Evolutionary conservation across 2,888 invertebrate species (phyloP).

Genomic region (Mimumesa dahlbomi): DNA sequence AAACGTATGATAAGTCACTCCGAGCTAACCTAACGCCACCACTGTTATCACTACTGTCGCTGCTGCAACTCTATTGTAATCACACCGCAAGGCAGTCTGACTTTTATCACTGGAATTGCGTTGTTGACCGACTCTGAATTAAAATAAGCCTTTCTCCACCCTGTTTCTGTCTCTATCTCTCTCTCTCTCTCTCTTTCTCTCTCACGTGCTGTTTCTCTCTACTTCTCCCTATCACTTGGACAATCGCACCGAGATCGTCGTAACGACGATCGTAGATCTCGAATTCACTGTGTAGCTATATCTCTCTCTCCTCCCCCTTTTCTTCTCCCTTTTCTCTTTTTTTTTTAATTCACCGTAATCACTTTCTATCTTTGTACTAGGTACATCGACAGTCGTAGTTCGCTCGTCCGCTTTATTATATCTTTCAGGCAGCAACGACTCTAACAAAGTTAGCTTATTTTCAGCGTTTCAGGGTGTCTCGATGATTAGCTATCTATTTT

Average conservation of each 20-base stretch:
- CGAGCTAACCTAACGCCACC: slow-evolving; percentile 14
- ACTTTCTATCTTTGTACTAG: too few relatives aligned
- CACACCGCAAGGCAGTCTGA: slow-evolving; percentile 33
- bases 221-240: too few relatives aligned
- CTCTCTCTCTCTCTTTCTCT: slow-evolving; percentile 1
- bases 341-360: background rate
- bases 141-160: slow-evolving; percentile 10
- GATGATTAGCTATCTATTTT: slow-evolving; percentile 8
- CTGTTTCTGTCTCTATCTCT: too few relatives aligned
- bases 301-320: background rate
- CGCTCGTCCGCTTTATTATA: slow-evolving; percentile 5
- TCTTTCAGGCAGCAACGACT: background rate
- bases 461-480: too few relatives aligned
- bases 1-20: slow-evolving; percentile 26
- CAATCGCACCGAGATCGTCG: too few relatives aligned
- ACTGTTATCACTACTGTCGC: slow-evolving; percentile 5
- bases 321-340: slow-evolving; percentile 3
- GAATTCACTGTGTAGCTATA: background rate
- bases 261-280: too few relatives aligned
- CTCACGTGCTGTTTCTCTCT: too few relatives aligned
- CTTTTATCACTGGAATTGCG: slow-evolving; percentile 2
- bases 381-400: slow-evolving; percentile 15
- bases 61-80: slow-evolving; percentile 14
- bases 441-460: slow-evolving; percentile 17
- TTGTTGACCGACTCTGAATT: slow-evolving; percentile 19